These are phyloP conservation scores for Clivina fossor DNA, from an alignment of 2,888 invertebrate genomes.

Conservation along the genomic window DNA sequence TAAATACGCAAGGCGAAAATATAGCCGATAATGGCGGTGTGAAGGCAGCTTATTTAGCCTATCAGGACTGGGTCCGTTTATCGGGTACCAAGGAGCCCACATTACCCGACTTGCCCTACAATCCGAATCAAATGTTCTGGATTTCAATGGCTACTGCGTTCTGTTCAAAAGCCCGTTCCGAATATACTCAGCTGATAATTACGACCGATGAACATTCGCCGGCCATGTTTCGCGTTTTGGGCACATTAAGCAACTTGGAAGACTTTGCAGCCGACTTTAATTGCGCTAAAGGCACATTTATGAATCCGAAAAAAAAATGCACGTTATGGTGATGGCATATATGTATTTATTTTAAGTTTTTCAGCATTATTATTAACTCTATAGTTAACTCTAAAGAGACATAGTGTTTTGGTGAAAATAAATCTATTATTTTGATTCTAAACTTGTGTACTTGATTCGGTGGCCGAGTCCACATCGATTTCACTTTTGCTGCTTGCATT, in stretches of 20 bases:
- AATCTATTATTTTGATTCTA: too few species aligned
- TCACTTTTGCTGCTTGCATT: too few species aligned
- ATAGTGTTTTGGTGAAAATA: too few species aligned
- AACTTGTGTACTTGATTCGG: too few species aligned
- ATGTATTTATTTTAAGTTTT: background rate
- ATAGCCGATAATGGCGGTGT: slow-evolving; percentile 95
- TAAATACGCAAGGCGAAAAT: slow-evolving; percentile 91
- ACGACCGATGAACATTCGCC: slow-evolving; percentile 36
- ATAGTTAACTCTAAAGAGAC: slow-evolving; percentile 10
- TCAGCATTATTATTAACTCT: slow-evolving; percentile 5
- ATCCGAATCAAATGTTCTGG: slow-evolving; percentile 51
- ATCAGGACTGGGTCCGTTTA: slow-evolving; percentile 45
- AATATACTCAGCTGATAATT: slow-evolving; percentile 27
- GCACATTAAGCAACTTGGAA: slow-evolving; percentile 74
- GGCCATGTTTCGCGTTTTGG: slow-evolving; percentile 61
- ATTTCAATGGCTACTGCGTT: slow-evolving; percentile 39
- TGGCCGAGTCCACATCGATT: too few species aligned
- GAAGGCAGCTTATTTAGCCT: slow-evolving; percentile 63
- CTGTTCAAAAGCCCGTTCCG: slow-evolving; percentile 35
- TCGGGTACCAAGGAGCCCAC: slow-evolving; percentile 37
- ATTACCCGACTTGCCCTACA: slow-evolving; percentile 45
- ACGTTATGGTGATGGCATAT: slow-evolving; percentile 65
- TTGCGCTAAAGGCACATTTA: slow-evolving; percentile 71
- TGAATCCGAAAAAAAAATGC: slow-evolving; percentile 80
- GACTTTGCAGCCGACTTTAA: slow-evolving; percentile 74